Conservation (phyloP, 2,113 vertebrate species). For the Hoplias malabaricus region DNA sequence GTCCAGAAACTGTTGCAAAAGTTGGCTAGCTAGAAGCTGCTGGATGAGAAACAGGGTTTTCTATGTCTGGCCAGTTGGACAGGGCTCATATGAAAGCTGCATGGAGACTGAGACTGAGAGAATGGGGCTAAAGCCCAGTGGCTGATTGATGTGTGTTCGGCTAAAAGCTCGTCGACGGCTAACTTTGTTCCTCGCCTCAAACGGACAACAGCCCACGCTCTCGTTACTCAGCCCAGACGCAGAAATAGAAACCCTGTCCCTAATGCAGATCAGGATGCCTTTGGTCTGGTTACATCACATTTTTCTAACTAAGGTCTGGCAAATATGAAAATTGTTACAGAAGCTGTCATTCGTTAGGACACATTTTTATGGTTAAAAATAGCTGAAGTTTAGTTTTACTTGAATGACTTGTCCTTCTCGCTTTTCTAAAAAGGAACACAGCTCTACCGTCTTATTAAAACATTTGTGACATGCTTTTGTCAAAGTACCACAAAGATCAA, state of each 20-base stretch:
- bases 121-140: neutral
- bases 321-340: no score
- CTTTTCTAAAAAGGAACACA: no score
- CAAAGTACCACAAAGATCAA: no score
- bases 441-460: no score
- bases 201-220: neutral
- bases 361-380: no score
- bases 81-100: constrained; percentile 12
- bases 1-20: constrained; percentile 6
- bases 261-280: neutral
- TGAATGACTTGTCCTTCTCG: no score
- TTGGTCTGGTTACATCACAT: neutral
- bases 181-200: constrained; percentile 28
- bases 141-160: neutral
- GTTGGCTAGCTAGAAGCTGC: constrained; percentile 15
- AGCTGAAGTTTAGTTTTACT: no score
- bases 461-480: no score
- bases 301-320: no score
- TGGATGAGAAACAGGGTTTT: constrained; percentile 4
- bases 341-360: no score
- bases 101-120: neutral
- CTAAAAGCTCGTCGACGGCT: neutral
- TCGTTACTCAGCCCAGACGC: constrained; percentile 16
- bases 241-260: constrained; percentile 16
- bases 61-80: constrained; percentile 36